phyloP scores from a whole-genome alignment of 2,113 vertebrate species.

The Eudorcas thomsonii region DNA sequence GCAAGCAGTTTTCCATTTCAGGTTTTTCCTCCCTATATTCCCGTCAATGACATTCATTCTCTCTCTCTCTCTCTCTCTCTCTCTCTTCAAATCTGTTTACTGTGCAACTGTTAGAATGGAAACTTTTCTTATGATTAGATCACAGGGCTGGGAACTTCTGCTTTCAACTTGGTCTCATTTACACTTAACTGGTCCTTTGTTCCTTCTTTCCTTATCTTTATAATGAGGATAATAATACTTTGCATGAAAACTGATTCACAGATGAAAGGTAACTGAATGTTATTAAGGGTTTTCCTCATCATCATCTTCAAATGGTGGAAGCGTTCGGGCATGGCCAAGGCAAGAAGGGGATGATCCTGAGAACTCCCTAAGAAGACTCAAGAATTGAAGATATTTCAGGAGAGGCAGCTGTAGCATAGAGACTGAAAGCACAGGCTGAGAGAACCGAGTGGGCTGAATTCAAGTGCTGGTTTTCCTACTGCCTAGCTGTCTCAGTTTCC shows the following conservation, averaged over 20 bases:
- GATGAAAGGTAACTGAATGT: conserved; percentile 31
- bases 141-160: not conserved
- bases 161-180: not conserved
- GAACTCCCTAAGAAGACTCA: not conserved
- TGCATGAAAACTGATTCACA: not conserved
- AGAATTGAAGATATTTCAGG: not conserved
- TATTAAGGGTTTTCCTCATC: conserved; percentile 12
- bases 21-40: not conserved
- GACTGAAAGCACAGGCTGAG: not conserved
- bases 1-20: not conserved
- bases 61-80: not conserved
- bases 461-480: not conserved
- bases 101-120: not conserved
- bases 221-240: conserved; percentile 46
- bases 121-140: not conserved
- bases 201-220: conserved; percentile 29
- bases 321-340: not conserved
- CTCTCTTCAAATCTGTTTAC: not conserved
- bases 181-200: not conserved
- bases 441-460: not conserved
- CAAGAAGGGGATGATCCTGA: not conserved
- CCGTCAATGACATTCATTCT: not conserved
- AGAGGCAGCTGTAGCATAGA: not conserved
- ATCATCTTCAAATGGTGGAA: not conserved
- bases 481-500: not conserved